Conservation (phyloP, 2,797 vertebrate genomes). For the Takifugu ocellatus region DNA sequence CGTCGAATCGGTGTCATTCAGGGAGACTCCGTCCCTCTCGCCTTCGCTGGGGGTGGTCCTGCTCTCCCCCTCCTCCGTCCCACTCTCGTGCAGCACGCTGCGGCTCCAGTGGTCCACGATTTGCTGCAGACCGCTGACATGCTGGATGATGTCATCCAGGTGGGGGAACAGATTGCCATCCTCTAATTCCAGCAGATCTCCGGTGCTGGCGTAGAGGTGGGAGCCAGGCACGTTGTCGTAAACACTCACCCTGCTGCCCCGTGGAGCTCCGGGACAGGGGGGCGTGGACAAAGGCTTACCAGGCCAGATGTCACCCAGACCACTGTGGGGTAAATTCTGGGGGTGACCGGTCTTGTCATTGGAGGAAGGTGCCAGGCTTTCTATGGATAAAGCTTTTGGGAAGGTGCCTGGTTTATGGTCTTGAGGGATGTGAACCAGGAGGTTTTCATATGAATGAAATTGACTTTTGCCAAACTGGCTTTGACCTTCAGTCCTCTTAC, state of each 20-base stretch:
- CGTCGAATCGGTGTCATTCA: slow-evolving; percentile 86
- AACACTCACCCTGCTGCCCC: slow-evolving; percentile 91
- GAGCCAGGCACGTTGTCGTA: slow-evolving; percentile 97
- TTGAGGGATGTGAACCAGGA: slow-evolving; percentile 93
- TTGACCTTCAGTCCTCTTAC: slow-evolving; percentile 73
- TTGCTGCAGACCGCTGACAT: slow-evolving; percentile 90
- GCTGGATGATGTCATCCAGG: slow-evolving; percentile 91
- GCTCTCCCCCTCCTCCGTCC: slow-evolving; percentile 77
- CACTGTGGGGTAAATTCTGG: slow-evolving; percentile 43
- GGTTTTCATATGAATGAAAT: slow-evolving; percentile 91
- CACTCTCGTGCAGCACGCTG: slow-evolving; percentile 76
- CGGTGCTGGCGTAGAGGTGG: slow-evolving; percentile 95
- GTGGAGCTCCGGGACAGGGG: slow-evolving; percentile 76
- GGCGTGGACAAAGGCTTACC: slow-evolving; percentile 49
- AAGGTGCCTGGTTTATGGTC: slow-evolving; percentile 98
- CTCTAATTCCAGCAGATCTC: slow-evolving; percentile 91
- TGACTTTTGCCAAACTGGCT: slow-evolving; percentile 76
- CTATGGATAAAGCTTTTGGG: slow-evolving; percentile 95
- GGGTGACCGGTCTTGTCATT: slow-evolving; percentile 55
- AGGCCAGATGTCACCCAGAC: slow-evolving; percentile 56
- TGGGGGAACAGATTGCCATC: slow-evolving; percentile 88
- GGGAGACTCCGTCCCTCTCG: slow-evolving; percentile 86
- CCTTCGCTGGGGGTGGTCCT: slow-evolving; percentile 86
- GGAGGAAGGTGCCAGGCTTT: slow-evolving; percentile 85
- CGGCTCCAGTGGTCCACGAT: slow-evolving; percentile 93